These are phyloP conservation scores for Coluber constrictor DNA, from an alignment of 2,797 vertebrate species.

Conservation along the genomic window DNA sequence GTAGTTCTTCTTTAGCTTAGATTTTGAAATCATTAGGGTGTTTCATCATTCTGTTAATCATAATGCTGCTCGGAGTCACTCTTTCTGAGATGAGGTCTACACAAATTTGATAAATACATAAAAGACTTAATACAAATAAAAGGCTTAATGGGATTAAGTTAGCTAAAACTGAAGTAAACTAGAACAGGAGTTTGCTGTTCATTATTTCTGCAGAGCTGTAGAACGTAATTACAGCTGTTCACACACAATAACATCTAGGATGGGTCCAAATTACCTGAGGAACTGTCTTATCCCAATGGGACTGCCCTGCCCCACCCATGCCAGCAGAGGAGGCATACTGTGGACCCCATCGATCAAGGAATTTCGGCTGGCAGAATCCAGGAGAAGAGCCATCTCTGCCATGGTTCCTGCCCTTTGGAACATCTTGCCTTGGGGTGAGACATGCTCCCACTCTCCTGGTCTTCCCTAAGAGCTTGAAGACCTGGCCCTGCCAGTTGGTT, in stretches of 20 bases:
- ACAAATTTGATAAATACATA: constrained; percentile 18
- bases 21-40: background rate
- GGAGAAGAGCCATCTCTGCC: background rate
- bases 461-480: background rate
- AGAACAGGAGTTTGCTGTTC: background rate
- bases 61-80: background rate
- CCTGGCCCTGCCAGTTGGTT: background rate
- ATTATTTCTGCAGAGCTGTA: background rate
- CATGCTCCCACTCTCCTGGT: background rate
- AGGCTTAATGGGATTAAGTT: background rate
- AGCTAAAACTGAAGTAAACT: background rate
- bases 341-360: background rate
- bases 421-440: background rate
- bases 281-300: background rate
- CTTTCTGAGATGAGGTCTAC: background rate
- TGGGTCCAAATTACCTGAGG: background rate
- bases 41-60: constrained; percentile 33
- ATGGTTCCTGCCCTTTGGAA: background rate
- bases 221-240: constrained; percentile 9
- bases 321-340: background rate
- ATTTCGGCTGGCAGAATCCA: background rate
- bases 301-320: background rate
- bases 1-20: background rate
- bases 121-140: constrained; percentile 22
- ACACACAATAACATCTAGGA: background rate